Conservation (phyloP, 2,113 vertebrate genomes). For the Heteronetta atricapilla region DNA sequence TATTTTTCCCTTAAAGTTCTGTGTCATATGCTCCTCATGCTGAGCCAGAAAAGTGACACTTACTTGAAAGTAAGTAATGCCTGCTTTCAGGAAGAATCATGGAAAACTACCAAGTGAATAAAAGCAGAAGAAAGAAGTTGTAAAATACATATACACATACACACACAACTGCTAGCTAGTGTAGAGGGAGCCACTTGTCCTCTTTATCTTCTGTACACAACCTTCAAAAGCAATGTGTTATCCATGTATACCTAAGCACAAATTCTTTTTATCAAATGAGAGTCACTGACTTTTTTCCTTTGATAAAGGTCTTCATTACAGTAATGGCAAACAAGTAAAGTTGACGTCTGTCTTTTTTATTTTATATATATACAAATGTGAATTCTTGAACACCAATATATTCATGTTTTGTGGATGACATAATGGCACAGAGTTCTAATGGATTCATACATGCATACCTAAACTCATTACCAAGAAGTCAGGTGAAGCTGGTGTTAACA, state of each 20-base stretch:
- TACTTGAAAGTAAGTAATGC: neutral
- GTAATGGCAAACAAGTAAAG: neutral
- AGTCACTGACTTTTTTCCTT: neutral
- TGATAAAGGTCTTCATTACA: neutral
- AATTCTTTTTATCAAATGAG: neutral
- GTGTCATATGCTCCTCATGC: neutral
- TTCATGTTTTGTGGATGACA: neutral
- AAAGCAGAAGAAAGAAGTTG: neutral
- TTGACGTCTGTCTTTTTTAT: neutral
- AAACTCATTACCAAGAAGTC: neutral
- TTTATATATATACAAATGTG: neutral
- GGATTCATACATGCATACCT: neutral
- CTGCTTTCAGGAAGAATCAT: neutral
- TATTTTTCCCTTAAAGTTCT: neutral
- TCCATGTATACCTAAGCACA: neutral
- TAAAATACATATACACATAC: neutral
- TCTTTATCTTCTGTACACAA: neutral
- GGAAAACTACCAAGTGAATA: neutral
- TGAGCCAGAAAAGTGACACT: neutral
- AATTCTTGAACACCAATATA: neutral
- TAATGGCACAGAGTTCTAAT: accelerated
- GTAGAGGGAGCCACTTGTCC: neutral
- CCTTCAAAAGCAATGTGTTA: neutral
- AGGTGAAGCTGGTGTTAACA: neutral
- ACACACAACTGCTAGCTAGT: neutral